Evolutionary conservation across 2,113 vertebrate species (phyloP).

Genomic region (Hippolais icterina): DNA sequence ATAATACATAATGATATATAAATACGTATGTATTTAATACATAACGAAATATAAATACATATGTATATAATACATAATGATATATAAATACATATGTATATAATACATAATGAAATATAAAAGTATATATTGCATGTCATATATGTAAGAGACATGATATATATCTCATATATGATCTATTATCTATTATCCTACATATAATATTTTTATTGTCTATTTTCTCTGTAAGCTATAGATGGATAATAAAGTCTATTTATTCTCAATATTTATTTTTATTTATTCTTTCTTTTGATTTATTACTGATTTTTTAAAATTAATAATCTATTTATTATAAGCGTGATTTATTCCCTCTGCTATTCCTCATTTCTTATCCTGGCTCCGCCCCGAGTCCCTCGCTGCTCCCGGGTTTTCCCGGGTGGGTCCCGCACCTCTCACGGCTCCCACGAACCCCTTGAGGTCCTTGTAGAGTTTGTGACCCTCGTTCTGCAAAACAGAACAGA

Average conservation of each 20-base stretch:
- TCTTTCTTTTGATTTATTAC: neutral
- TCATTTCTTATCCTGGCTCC: rapidly evolving
- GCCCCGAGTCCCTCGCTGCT: neutral
- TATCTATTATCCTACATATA: neutral
- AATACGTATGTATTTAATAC: neutral
- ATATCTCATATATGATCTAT: neutral
- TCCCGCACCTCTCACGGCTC: conserved; percentile 84
- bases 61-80: too few species aligned
- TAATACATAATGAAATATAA: neutral
- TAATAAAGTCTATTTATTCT: too few species aligned
- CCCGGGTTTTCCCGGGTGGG: neutral
- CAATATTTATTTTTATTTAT: neutral
- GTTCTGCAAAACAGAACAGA: conserved; percentile 67
- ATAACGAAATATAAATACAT: neutral
- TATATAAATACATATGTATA: neutral
- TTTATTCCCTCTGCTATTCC: neutral
- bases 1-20: neutral
- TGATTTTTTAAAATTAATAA: neutral
- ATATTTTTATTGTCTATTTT: neutral
- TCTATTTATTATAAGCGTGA: neutral
- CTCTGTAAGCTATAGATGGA: too few species aligned
- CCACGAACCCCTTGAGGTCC: conserved; percentile 86
- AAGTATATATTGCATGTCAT: neutral
- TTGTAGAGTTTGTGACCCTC: conserved; percentile 89
- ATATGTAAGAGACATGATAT: neutral